Evolutionary conservation across 2,797 vertebrate genomes (phyloP), one percentile per base, ranked within the genome.

Genomic region (Melanotaenia boesemani): DNA sequence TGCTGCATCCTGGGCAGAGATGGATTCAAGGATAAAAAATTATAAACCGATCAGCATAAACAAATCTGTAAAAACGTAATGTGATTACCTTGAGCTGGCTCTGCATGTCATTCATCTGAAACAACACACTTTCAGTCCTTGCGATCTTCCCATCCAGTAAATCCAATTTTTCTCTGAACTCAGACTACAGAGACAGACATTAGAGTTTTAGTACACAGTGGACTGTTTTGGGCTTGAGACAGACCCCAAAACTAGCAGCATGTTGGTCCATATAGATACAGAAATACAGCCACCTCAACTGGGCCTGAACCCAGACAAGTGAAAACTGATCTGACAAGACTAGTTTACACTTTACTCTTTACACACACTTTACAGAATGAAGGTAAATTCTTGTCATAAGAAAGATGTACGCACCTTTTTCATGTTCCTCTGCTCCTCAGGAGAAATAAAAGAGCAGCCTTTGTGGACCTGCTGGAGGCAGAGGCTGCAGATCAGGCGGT

Each of bases 401-500:
- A 46, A 46, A 46, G 44, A 46, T 20, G 44, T 2, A 44, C 46
- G 8, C 75, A 98, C 98, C 97, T 98, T 93, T 39, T 93, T 88
- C 12, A 80, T 63, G 13, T 2, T 61, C 74, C 90, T 95, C 76
- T 95, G 95, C 58, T 95, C 81, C 39, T 92, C 92, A 1, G 95
- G 73, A 0, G 91, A 62, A 11, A 0, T 68, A 61, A 95, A 92
- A 28, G 77, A 18, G 61, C 97, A 99, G 57, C 84, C 72, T 79
- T 95, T 96, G 80, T 95, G 94, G 76, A 90, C 91, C 0, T 78
- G 85, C 50, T 96, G 95, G 11, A 97, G 89, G 79, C 98, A 99
- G 44, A 95, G 28, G 77, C 94, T 96, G 83, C 97, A 99, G 89
- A 98, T 96, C 13, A 92, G 91, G 9, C 48, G 57, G 37, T 48